A percentile compares a stretch with the other conserved stretches of the same genome.
Evolutionary conservation across 2,888 invertebrate genomes (phyloP).

Genomic region (Galerucella pusilla): DNA sequence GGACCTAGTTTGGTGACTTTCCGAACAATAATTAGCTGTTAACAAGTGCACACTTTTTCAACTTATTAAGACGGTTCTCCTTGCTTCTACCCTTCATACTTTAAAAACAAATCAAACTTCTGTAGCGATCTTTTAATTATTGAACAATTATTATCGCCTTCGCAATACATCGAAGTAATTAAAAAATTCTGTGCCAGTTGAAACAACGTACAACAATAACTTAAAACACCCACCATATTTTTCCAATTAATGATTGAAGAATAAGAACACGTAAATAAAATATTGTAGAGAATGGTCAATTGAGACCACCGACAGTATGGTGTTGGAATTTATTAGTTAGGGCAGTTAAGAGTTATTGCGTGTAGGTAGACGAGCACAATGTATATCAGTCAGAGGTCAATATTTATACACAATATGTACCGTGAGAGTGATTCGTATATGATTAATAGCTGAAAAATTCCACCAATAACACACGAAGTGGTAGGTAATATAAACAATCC

Average conservation of each 20-base stretch:
- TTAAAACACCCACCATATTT: slow-evolving; percentile 30
- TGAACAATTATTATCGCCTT: slow-evolving; percentile 6
- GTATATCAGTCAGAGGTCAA: slow-evolving; percentile 61
- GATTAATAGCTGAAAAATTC: slow-evolving; percentile 15
- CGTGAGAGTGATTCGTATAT: slow-evolving; percentile 46
- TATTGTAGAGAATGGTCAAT: slow-evolving; percentile 39
- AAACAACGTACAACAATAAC: slow-evolving; percentile 28
- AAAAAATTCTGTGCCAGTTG: slow-evolving; percentile 17
- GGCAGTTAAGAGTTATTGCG: slow-evolving; percentile 50
- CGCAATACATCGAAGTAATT: slow-evolving; percentile 11
- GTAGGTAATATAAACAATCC: too few relatives aligned
- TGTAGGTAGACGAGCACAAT: slow-evolving; percentile 55
- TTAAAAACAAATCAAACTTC: too few relatives aligned
- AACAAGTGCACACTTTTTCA: too few relatives aligned
- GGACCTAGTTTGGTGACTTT: too few relatives aligned
- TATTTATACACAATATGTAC: slow-evolving; percentile 61
- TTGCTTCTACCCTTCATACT: too few relatives aligned
- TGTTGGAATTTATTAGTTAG: slow-evolving; percentile 38
- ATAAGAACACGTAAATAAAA: slow-evolving; percentile 42
- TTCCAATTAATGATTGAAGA: slow-evolving; percentile 40
- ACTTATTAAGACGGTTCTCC: too few relatives aligned
- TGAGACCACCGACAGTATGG: slow-evolving; percentile 36
- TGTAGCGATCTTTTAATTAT: slow-evolving; percentile 7
- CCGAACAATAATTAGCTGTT: too few relatives aligned
- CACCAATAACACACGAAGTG: not conserved